Base-by-base conservation (phyloP, 2,113 vertebrate genomes). In the Lepus timidus region DNA sequence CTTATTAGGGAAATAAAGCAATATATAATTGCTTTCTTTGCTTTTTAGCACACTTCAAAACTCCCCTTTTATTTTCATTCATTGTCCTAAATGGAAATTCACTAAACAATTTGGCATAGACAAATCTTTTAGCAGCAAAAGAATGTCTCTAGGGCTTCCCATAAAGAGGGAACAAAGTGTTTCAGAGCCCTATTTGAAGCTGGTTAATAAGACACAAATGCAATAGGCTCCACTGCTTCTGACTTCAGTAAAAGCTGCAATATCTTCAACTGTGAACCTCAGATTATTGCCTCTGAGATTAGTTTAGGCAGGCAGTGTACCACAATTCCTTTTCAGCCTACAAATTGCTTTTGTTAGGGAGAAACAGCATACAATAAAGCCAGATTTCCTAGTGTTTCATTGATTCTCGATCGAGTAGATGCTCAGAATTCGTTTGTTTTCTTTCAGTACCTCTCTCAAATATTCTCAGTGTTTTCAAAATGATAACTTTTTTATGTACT, bases 161-260 rank as follows among this genome's bases (percentile, higher is more conserved):
- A 31, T 61, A 95, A 97, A 97, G 39, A 20, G 65, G 71, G 71
- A 97, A 84, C 51, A 85, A 97, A 96, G 62, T 96, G 62, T 14
- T 96, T 96, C 62, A 22, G 84, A 85, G 74, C 0, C 78, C 70
- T 95, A 93, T 96, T 96, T 78, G 36, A 88, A 97, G 78, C 49
- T 80, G 19, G 20, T 85, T 94, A 96, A 95, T 94, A 93, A 90
- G 84, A 96, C 96, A 97, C 16, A 96, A 90, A 90, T n/a, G 87
- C 79, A 70, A 39, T 97, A 95, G 33, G 13, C n/a, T 88, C 96
- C 78, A 92, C n/a, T 91, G 88, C 85, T 95, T 96, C 97, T 97
- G 80, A 94, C 88, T 97, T 96, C 27, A 96, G 68, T 96, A 96
- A 93, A 95, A 97, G 36, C 7, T 1, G 84, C 79, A 61, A 96